Base-by-base conservation (phyloP, 2,113 vertebrate genomes). In the Melanerpes aurifrons region DNA sequence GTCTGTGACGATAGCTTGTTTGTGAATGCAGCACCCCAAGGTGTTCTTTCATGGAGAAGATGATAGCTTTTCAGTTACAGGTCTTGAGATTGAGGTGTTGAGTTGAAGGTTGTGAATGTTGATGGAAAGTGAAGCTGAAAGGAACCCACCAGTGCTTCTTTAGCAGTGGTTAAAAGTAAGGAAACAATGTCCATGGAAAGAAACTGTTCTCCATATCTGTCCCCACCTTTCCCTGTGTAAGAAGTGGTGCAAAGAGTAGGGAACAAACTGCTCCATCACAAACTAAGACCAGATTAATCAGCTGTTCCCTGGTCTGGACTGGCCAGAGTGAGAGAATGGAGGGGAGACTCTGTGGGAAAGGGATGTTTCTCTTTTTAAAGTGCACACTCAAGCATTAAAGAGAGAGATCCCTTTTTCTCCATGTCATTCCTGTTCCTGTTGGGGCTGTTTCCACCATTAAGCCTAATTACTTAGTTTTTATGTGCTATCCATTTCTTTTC, bases 381-480 rank as follows among this genome's bases (percentile, higher is more conserved):
- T 53, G 32, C 64, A 72, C 10, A 7, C 35, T 92, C 66, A 59
- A 61, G 68, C 95, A 85, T 62, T 92, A 88, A 45, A 68, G 77
- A 82, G 81, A 86, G n/a, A 53, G 32, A 83, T 90, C 87, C 59
- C 31, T 86, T 82, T 83, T 94, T 74, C 78, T 94, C 43, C 43
- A 2, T 88, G 63, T 70, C 48, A 21, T 91, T 69, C 92, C 62
- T 82, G 89, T 94, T 94, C 90, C 70, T 95, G 73, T 92, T 82
- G 91, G 93, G 77, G 74, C 62, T 92, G 71, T 92, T 97, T 96
- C 93, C 78, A 91, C 88, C 80, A 93, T 43, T 90, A 90, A 87
- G 76, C 87, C 94, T 96, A 96, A 96, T 97, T 96, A 96, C 96
- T 96, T 94, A 87, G 88, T 96, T 94, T 95, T 96, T 97, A 96